A percentile compares a stretch with the other conserved stretches of the same genome.
These are phyloP conservation scores for Urosaurus nigricauda DNA, from an alignment of 2,797 vertebrate species.

Conservation along the genomic window DNA sequence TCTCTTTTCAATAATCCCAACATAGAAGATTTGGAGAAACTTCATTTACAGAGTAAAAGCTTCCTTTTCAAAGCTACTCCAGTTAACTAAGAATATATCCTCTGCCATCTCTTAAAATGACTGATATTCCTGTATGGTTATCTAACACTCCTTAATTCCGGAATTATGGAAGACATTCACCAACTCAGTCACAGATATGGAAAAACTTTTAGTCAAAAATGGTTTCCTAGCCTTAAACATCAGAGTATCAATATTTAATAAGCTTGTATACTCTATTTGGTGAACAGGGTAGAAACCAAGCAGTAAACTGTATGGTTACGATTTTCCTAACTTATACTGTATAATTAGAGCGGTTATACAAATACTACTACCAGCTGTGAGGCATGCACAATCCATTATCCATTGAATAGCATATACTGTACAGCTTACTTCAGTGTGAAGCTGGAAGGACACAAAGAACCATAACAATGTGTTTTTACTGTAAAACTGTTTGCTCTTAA, in stretches of 20 bases:
- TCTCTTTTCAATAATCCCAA: neutral
- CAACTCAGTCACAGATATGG: neutral
- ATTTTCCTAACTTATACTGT: neutral
- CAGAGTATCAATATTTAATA: neutral
- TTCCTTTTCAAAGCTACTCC: neutral
- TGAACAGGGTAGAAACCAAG: neutral
- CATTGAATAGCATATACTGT: neutral
- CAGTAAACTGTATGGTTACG: neutral
- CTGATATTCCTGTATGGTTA: neutral
- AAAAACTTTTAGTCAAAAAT: neutral
- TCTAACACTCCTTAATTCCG: neutral
- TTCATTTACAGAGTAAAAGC: neutral
- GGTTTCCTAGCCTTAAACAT: neutral
- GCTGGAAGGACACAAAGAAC: neutral
- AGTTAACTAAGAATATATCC: neutral
- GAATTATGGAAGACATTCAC: neutral
- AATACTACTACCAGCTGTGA: neutral
- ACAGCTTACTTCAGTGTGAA: neutral
- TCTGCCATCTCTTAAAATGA: neutral
- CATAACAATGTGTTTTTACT: neutral
- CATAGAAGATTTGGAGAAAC: neutral
- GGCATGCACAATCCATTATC: neutral
- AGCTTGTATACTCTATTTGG: neutral
- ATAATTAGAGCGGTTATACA: neutral
- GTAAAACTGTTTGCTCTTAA: neutral